These are phyloP conservation scores for Nycticryphes semicollaris DNA, from an alignment of 2,113 vertebrate genomes.

Conservation along the genomic window DNA sequence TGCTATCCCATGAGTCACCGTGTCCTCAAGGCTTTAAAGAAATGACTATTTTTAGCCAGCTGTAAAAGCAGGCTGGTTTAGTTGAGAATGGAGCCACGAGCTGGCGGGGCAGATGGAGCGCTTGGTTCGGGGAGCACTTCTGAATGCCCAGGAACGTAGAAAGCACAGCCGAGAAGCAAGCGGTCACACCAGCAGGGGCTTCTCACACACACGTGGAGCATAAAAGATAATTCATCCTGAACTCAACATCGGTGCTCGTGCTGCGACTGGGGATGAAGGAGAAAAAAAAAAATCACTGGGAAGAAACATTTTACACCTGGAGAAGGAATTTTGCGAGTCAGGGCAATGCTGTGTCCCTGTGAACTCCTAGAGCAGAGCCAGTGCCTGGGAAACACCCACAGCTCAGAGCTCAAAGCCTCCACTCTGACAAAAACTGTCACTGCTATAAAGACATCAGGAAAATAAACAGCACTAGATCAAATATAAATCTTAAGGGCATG, in stretches of 20 bases:
- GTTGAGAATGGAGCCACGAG: not conserved
- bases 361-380: not conserved
- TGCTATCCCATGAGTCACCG: not conserved
- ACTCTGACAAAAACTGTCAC: not conserved
- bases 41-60: constrained; percentile 15
- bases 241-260: not conserved
- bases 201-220: rapidly evolving
- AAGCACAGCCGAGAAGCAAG: not conserved
- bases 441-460: not conserved
- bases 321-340: not conserved
- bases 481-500: not conserved
- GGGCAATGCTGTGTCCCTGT: rapidly evolving
- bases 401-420: not conserved
- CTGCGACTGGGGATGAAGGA: rapidly evolving
- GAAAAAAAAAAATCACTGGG: not conserved
- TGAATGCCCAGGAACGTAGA: rapidly evolving
- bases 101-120: not conserved
- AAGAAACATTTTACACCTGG: not conserved
- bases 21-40: not conserved
- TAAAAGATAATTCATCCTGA: not conserved
- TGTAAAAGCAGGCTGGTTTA: not conserved
- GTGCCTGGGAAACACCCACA: rapidly evolving
- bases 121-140: not conserved
- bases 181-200: not conserved
- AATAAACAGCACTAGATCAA: not conserved